phyloP scores from a whole-genome alignment of 1,140 invertebrate genomes.

The Drosophila subpulchrella region DNA sequence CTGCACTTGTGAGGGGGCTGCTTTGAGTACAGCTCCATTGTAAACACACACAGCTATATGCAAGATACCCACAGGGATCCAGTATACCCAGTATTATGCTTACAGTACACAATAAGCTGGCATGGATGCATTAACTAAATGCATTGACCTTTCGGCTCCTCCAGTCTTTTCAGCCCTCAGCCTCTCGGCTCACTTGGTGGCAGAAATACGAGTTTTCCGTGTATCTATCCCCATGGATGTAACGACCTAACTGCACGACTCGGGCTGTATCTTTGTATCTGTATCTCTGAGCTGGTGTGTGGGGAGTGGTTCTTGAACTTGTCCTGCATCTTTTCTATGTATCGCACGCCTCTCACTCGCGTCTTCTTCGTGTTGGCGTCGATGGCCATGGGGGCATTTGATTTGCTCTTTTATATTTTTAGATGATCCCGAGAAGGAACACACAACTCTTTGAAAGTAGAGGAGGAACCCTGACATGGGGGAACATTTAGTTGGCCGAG shows the following conservation, averaged over 20 bases:
- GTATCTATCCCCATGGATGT: conserved; percentile 70
- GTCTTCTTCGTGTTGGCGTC: conserved; percentile 51
- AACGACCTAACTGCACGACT: conserved; percentile 59
- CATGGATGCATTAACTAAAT: conserved; percentile 74
- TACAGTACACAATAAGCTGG: conserved; percentile 29
- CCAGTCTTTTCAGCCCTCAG: conserved; percentile 20
- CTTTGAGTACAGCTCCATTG: conserved; percentile 41
- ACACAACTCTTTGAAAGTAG: conserved; percentile 6
- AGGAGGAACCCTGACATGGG: conserved; percentile 28
- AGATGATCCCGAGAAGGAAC: conserved; percentile 28
- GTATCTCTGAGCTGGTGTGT: conserved; percentile 37
- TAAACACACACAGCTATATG: conserved; percentile 28
- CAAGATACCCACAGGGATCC: conserved; percentile 1
- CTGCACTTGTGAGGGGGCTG: conserved; percentile 68
- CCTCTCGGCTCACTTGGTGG: conserved; percentile 61
- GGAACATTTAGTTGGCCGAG: conserved; percentile 20
- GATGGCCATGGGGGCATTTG: conserved; percentile 67
- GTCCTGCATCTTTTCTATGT: conserved; percentile 79
- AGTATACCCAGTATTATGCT: conserved; percentile 2
- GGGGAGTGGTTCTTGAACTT: conserved; percentile 78
- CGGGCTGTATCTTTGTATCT: conserved; percentile 21
- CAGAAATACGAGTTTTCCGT: conserved; percentile 80
- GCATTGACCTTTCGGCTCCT: conserved; percentile 74
- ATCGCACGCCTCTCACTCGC: conserved; percentile 37
- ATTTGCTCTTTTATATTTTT: conserved; percentile 78